Conservation (phyloP, 2,888 invertebrate genomes). For the Rhorus exstirpatorius region DNA sequence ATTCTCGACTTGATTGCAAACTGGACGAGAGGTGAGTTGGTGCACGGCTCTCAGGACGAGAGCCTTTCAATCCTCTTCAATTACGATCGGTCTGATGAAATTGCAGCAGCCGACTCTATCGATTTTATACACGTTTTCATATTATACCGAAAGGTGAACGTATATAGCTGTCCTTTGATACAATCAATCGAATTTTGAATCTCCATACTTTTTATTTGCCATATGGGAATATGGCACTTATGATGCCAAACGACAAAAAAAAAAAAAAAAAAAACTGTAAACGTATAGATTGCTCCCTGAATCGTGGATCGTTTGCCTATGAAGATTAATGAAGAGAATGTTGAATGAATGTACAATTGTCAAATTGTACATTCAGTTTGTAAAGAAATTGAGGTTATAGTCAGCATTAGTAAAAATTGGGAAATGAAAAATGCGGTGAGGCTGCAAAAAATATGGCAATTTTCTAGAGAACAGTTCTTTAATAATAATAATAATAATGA, state of each 20-base stretch:
- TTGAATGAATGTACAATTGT: too few relatives aligned
- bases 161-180: too few relatives aligned
- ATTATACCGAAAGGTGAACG: background rate
- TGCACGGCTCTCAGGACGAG: background rate
- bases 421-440: constrained; percentile 6
- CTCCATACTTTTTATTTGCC: too few relatives aligned
- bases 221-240: too few relatives aligned
- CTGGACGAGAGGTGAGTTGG: background rate
- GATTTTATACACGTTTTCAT: background rate
- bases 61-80: constrained; percentile 22
- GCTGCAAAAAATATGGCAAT: background rate
- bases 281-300: too few relatives aligned
- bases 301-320: too few relatives aligned
- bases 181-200: background rate
- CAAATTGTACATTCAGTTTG: too few relatives aligned
- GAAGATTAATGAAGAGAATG: too few relatives aligned
- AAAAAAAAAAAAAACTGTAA: too few relatives aligned
- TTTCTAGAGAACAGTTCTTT: too few relatives aligned
- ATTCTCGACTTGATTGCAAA: constrained; percentile 28
- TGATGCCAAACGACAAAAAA: too few relatives aligned
- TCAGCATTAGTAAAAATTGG: constrained; percentile 24
- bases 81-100: constrained; percentile 28
- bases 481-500: too few relatives aligned
- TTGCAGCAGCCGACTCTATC: constrained; percentile 12
- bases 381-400: background rate